Conservation (phyloP, 2,888 invertebrate genomes). For the Smittia sp. region DNA sequence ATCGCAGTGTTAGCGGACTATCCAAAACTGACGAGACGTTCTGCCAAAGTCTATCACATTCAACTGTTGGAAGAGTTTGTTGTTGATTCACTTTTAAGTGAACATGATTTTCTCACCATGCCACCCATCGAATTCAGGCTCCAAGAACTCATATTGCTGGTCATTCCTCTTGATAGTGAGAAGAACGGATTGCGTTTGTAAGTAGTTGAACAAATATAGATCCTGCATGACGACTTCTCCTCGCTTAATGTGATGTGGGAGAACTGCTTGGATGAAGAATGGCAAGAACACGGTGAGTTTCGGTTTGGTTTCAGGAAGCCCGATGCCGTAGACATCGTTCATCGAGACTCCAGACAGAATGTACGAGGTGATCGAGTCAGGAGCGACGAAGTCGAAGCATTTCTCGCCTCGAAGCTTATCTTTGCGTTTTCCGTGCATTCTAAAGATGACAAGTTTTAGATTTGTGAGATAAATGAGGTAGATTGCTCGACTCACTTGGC, state of each 20-base stretch:
- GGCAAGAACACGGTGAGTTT: constrained; percentile 74
- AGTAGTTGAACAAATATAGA: constrained; percentile 83
- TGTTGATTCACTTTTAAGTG: no score
- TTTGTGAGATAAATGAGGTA: no score
- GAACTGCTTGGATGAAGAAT: constrained; percentile 79
- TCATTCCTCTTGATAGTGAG: constrained; percentile 51
- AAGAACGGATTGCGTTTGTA: constrained; percentile 73
- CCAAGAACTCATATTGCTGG: no score
- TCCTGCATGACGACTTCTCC: constrained; percentile 89
- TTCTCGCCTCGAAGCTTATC: no score
- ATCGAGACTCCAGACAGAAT: constrained; percentile 78
- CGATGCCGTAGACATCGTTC: constrained; percentile 72
- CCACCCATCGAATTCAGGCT: no score
- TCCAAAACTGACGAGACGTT: background rate
- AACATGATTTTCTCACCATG: no score
- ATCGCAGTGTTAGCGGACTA: background rate
- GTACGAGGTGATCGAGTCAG: constrained; percentile 83
- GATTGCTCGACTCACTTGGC: no score
- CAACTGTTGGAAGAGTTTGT: no score
- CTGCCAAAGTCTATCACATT: background rate
- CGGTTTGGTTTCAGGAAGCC: constrained; percentile 65
- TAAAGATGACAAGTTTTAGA: no score
- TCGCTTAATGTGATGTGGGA: constrained; percentile 83
- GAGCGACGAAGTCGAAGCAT: constrained; percentile 48
- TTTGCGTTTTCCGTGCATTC: no score